Percentiles rank a stretch among this genome's conserved stretches.
Conservation (phyloP, 2,113 vertebrate species). For the Sturnus vulgaris region DNA sequence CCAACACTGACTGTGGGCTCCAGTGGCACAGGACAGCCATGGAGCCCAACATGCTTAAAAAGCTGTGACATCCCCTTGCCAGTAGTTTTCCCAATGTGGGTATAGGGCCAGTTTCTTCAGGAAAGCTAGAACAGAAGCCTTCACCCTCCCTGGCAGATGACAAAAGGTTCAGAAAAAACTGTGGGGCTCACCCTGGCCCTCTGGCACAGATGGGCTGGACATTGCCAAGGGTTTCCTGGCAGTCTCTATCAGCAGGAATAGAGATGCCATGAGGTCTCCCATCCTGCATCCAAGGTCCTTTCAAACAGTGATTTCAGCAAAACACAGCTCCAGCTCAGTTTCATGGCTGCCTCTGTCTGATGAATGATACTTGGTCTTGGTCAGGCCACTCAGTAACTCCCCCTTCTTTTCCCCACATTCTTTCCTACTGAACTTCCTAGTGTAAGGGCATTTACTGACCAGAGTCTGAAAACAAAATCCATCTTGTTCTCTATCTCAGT, state of each 20-base stretch:
- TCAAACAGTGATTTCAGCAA: not conserved
- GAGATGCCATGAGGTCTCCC: not conserved
- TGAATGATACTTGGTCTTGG: not conserved
- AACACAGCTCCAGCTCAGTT: not conserved
- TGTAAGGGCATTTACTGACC: not conserved
- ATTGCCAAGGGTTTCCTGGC: not conserved
- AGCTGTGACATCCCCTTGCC: not conserved
- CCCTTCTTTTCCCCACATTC: not conserved
- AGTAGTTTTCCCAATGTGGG: accelerated
- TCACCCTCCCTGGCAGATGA: not conserved
- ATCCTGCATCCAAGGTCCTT: not conserved
- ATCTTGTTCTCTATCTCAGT: not conserved
- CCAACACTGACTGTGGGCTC: not conserved
- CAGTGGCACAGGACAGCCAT: not conserved
- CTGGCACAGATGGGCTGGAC: not conserved
- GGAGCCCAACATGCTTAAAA: not conserved
- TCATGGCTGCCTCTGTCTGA: not conserved
- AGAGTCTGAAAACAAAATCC: not conserved
- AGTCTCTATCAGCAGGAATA: not conserved
- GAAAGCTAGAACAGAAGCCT: not conserved
- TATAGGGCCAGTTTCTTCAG: not conserved
- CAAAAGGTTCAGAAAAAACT: not conserved
- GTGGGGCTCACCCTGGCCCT: not conserved
- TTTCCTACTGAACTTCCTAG: not conserved
- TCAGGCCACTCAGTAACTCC: not conserved